Conservation (phyloP, 2,888 invertebrate genomes). For the Leptura quadrifasciata region DNA sequence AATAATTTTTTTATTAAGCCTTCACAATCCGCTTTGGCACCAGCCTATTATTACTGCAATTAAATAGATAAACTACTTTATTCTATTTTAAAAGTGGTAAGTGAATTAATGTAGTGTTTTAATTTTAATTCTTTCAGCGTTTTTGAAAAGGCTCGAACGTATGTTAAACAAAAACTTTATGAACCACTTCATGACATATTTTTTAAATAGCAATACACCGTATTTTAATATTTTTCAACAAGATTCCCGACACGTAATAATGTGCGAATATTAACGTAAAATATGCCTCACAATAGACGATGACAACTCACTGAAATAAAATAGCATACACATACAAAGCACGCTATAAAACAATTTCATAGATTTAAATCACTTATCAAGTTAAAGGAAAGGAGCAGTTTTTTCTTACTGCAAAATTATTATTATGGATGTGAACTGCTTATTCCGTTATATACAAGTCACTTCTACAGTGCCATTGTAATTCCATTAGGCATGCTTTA, state of each 20-base stretch:
- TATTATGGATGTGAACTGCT: conserved; percentile 5
- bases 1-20: too few species aligned
- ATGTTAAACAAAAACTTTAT: too few species aligned
- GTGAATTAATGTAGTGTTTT: too few species aligned
- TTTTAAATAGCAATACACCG: too few species aligned
- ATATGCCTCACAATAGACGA: conserved; percentile 5
- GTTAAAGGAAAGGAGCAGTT: not conserved
- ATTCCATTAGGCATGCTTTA: conserved; percentile 15
- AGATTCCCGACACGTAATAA: not conserved
- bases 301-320: conserved; percentile 18
- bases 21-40: too few species aligned
- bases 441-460: conserved; percentile 1
- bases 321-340: not conserved
- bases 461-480: not conserved
- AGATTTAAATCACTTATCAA: conserved; percentile 9
- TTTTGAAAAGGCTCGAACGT: too few species aligned
- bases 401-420: conserved; percentile 14
- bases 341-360: conserved; percentile 28
- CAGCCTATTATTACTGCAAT: too few species aligned
- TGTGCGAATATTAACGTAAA: conserved; percentile 3
- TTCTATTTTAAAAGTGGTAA: too few species aligned
- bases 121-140: too few species aligned
- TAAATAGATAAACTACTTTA: too few species aligned
- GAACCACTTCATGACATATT: too few species aligned
- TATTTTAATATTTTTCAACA: not conserved